phyloP scores from a whole-genome alignment of 2,113 vertebrate genomes.

The Brachirus orientalis region DNA sequence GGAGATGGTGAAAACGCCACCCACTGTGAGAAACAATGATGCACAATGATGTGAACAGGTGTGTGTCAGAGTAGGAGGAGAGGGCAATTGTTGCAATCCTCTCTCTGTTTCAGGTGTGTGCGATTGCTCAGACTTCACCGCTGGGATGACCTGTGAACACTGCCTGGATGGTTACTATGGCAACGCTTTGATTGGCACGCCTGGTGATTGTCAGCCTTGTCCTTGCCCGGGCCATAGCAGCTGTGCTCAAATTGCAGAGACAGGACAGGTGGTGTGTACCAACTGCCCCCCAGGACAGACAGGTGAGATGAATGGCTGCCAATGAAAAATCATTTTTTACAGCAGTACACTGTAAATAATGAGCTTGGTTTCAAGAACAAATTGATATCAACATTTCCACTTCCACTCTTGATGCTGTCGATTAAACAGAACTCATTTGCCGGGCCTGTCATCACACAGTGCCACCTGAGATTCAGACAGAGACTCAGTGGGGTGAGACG shows the following conservation, averaged over 20 bases:
- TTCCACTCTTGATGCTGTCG: conserved; percentile 1
- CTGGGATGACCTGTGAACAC: conserved; percentile 87
- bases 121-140: conserved; percentile 86
- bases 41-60: conserved; percentile 64
- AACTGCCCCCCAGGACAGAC: conserved; percentile 88
- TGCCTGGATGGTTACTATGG: conserved; percentile 90
- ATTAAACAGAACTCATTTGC: conserved; percentile 13
- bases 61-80: conserved; percentile 66
- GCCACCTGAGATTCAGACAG: conserved; percentile 13
- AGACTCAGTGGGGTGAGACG: not conserved
- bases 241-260: conserved; percentile 82
- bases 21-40: not conserved
- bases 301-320: conserved; percentile 80
- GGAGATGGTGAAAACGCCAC: conserved; percentile 37
- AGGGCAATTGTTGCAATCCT: not conserved
- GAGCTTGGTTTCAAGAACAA: conserved; percentile 11
- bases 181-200: conserved; percentile 83
- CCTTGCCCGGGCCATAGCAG: conserved; percentile 86
- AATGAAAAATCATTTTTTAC: conserved; percentile 1
- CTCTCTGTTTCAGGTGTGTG: conserved; percentile 85
- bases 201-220: conserved; percentile 86
- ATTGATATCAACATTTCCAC: conserved; percentile 14
- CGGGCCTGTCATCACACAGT: not conserved
- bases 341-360: not conserved
- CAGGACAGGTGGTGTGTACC: conserved; percentile 88